A percentile compares a stretch with the other conserved stretches of the same genome.
Conservation (phyloP, 2,113 vertebrate genomes). For the rat (Rattus norvegicus) region DNA sequence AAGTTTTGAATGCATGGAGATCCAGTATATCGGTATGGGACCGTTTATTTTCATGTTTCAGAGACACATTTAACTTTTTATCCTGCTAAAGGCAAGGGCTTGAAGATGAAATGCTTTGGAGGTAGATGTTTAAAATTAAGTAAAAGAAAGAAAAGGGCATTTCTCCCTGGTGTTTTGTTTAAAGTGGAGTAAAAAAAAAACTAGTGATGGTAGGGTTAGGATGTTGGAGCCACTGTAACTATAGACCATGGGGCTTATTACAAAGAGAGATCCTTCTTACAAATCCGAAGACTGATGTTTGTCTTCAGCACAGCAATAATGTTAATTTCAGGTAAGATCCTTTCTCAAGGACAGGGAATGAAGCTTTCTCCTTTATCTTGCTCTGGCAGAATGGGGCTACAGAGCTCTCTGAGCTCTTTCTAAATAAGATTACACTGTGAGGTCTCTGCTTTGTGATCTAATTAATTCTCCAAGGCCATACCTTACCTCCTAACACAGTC, state of each 20-base stretch:
- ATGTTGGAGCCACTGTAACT: not conserved
- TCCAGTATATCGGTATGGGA: constrained; percentile 69
- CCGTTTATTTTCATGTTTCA: constrained; percentile 76
- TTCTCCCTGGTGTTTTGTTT: not conserved
- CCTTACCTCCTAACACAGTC: not conserved
- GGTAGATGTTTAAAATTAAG: constrained; percentile 79
- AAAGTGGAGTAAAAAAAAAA: constrained; percentile 12
- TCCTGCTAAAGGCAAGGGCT: constrained; percentile 70
- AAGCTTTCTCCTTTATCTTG: not conserved
- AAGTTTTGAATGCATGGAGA: constrained; percentile 67
- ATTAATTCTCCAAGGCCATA: not conserved
- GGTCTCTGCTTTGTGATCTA: not conserved
- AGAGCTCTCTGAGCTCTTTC: not conserved
- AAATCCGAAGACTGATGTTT: not conserved
- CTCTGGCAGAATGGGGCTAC: not conserved
- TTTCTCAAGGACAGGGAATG: not conserved
- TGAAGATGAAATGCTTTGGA: constrained; percentile 81
- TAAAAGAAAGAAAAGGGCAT: constrained; percentile 79
- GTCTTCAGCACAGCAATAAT: not conserved
- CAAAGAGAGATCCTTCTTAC: not conserved
- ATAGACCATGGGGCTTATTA: not conserved
- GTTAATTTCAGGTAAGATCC: not conserved
- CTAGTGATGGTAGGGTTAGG: not conserved
- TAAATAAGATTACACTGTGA: not conserved
- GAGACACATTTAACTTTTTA: constrained; percentile 78